Evolutionary conservation across 1,140 invertebrate genomes (phyloP).

Genomic region (Telenomus remus): DNA sequence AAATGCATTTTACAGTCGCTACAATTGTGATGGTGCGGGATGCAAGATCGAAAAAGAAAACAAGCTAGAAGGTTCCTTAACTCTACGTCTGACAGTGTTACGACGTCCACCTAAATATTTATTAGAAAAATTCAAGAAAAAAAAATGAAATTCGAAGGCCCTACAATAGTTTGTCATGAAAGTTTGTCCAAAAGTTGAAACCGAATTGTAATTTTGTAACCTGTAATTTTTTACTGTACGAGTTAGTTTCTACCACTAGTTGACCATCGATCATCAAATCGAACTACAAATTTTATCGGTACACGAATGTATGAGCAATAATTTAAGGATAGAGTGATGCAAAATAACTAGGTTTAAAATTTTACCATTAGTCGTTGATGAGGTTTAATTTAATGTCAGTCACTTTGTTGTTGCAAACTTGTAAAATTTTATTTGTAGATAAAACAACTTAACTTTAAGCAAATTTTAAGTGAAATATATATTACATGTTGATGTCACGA

Average conservation of each 20-base stretch:
- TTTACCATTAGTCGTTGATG: too few species aligned
- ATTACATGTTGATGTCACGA: too few species aligned
- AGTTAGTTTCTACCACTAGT: conserved; percentile 10
- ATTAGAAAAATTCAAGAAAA: too few species aligned
- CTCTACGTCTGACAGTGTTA: conserved; percentile 54
- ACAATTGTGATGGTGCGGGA: conserved; percentile 28
- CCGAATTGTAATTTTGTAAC: too few species aligned
- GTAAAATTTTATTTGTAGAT: too few species aligned
- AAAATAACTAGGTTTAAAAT: neutral
- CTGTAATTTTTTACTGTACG: conserved; percentile 34
- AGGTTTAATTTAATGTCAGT: too few species aligned
- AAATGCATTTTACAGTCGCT: conserved; percentile 26
- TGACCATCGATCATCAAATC: conserved; percentile 7
- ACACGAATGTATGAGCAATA: conserved; percentile 15
- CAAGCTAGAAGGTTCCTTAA: conserved; percentile 68
- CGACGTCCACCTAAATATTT: neutral
- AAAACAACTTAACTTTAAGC: too few species aligned
- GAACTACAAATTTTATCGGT: conserved; percentile 1
- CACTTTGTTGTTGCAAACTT: too few species aligned
- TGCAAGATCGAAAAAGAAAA: conserved; percentile 39
- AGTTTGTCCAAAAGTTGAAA: too few species aligned
- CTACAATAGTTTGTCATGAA: too few species aligned
- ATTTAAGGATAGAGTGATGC: conserved; percentile 19
- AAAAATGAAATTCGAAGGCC: too few species aligned
- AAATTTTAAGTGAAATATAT: too few species aligned